Conservation (phyloP, 2,888 invertebrate species). For the Trichopria drosophilae region DNA sequence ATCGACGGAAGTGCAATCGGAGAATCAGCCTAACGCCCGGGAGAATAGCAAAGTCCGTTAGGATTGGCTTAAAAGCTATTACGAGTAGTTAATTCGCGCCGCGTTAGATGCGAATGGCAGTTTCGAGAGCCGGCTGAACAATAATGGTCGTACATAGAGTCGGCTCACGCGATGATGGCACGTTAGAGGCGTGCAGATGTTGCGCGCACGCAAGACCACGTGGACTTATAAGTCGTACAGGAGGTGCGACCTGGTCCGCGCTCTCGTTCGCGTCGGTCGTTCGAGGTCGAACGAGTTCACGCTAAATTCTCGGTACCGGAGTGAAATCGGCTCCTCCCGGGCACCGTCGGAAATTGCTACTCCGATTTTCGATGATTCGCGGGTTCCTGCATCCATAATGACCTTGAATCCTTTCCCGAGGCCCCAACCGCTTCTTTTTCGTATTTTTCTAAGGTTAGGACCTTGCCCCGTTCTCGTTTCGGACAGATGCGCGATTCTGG, state of each 20-base stretch:
- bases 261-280: constrained; percentile 53
- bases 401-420: constrained; percentile 26
- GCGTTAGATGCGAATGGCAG: no score
- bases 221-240: constrained; percentile 30
- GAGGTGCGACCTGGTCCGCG: constrained; percentile 48
- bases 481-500: constrained; percentile 28
- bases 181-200: no score
- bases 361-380: no score
- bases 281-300: constrained; percentile 53
- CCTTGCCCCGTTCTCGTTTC: constrained; percentile 35
- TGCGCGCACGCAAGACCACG: constrained; percentile 26
- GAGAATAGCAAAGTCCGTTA: no score
- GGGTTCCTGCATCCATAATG: constrained; percentile 32
- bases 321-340: constrained; percentile 30
- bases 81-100: no score
- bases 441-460: constrained; percentile 13
- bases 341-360: no score
- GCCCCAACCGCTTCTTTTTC: not conserved
- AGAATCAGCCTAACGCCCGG: no score
- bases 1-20: no score
- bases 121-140: no score
- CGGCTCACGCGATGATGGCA: no score
- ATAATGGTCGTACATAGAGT: no score
- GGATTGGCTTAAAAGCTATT: no score
- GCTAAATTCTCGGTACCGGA: constrained; percentile 30